Evolutionary conservation across 2,888 invertebrate species (phyloP), one percentile per base, ranked within the genome.

Genomic region (Digitonthophagus gazella): DNA sequence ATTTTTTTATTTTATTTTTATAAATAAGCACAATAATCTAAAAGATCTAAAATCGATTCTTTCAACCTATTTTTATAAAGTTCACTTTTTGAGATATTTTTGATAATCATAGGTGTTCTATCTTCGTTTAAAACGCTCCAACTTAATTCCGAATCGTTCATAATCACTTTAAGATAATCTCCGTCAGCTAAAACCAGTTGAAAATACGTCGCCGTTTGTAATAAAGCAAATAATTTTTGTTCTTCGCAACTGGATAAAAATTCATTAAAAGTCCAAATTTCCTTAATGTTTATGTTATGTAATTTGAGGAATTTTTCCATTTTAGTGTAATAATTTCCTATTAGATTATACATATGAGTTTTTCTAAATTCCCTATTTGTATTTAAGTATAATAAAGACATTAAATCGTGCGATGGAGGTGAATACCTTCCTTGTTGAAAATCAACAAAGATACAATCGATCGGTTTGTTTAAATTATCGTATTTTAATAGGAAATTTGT

Each of bases 391-490:
- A 81, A 28, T 15, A 80, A 57, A 1, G 78, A 75, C 79, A 88
- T 84, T 0, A 90, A 83, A 75, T 93, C 92, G 61, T 89, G 84
- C 15, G 89, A 86, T 0, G 90, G 89, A 0, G 91, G 90, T 14
- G 87, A 87, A 76, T 89, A 91, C 68, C 83, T 73, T 0, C 76
- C 77, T 44, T 77, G 77, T 75, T 83, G 83, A 71, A 80, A 83
- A 76, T 83, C 83, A 1, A 83, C 78, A 61, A 83, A 76, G 72
- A 78, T 80, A 64, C 80, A 80, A 18, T 76, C 74, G 2, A 72
- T 64, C 5, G 77, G 75, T 67, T 71, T 69, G 15, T 71, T 69
- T 15, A 74, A 73, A 22, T 72, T 19, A 28, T 78, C 74, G 64
- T 77, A 76, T 68, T 78, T 77, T n/a, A 80, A 72, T 58, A 82